These are phyloP conservation scores for Proales similis DNA, from an alignment of 1,140 invertebrate species.

Conservation along the genomic window DNA sequence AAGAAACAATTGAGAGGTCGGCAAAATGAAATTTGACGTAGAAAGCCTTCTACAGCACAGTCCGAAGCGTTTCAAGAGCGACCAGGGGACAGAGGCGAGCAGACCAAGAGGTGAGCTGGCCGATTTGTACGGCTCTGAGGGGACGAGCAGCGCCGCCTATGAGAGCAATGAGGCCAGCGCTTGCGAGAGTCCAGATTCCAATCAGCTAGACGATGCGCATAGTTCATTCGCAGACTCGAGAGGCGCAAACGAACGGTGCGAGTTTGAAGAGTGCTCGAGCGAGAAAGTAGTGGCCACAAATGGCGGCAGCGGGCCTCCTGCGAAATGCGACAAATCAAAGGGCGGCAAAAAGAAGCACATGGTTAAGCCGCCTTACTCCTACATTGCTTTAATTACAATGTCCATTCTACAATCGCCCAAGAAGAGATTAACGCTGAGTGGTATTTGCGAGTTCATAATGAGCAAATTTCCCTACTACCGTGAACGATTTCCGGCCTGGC, in stretches of 20 bases:
- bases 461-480: slow-evolving; percentile 66
- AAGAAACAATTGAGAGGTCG: too few species aligned
- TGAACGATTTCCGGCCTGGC: slow-evolving; percentile 54
- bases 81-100: too few species aligned
- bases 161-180: too few species aligned
- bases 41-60: slow-evolving; percentile 6
- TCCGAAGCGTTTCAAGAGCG: too few species aligned
- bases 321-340: neutral
- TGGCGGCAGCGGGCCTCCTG: too few species aligned
- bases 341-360: slow-evolving; percentile 11
- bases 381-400: slow-evolving; percentile 96
- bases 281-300: too few species aligned
- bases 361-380: slow-evolving; percentile 92
- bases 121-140: too few species aligned
- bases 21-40: slow-evolving; percentile 18
- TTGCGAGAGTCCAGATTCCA: too few species aligned
- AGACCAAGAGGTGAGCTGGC: too few species aligned
- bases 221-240: neutral
- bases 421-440: slow-evolving; percentile 88
- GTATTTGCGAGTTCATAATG: slow-evolving; percentile 98
- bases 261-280: too few species aligned
- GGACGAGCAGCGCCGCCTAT: too few species aligned
- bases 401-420: slow-evolving; percentile 92
- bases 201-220: too few species aligned
- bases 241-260: slow-evolving; percentile 1